Conservation (phyloP, 2,113 vertebrate species). For the Coryphaenoides rupestris region DNA sequence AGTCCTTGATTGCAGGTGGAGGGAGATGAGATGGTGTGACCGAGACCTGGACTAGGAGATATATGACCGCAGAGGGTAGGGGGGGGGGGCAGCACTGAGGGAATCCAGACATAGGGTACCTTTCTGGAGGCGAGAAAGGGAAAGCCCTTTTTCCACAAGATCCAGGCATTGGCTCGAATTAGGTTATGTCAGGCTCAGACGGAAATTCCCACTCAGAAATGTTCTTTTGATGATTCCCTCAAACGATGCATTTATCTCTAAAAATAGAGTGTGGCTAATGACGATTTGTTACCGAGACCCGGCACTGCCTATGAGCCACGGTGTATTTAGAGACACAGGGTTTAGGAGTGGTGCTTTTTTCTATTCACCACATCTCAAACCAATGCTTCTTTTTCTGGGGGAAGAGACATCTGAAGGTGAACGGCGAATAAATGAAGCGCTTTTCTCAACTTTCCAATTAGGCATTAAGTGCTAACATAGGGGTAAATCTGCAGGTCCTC, state of each 20-base stretch:
- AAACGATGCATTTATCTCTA: constrained; percentile 17
- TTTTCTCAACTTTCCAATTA: background rate
- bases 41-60: background rate
- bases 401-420: background rate
- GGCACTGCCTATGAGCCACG: background rate
- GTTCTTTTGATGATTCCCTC: constrained; percentile 5
- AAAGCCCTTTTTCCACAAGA: background rate
- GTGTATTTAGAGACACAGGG: background rate
- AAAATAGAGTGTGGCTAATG: constrained; percentile 4
- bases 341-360: constrained; percentile 6
- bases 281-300: background rate
- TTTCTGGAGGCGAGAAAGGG: background rate
- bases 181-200: constrained; percentile 4
- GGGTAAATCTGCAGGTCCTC: constrained; percentile 5
- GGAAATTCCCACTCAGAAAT: constrained; percentile 3
- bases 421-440: background rate
- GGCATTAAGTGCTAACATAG: constrained; percentile 6
- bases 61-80: background rate
- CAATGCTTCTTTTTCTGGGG: background rate
- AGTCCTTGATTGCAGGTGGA: constrained; percentile 41
- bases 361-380: constrained; percentile 1
- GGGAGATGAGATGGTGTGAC: constrained; percentile 28
- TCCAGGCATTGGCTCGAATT: constrained; percentile 10
- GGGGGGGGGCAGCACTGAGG: background rate
- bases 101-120: background rate